Percentiles rank a stretch among this genome's conserved stretches.
These are phyloP conservation scores for Acronicta leporina DNA, from an alignment of 2,888 invertebrate genomes.

Conservation along the genomic window DNA sequence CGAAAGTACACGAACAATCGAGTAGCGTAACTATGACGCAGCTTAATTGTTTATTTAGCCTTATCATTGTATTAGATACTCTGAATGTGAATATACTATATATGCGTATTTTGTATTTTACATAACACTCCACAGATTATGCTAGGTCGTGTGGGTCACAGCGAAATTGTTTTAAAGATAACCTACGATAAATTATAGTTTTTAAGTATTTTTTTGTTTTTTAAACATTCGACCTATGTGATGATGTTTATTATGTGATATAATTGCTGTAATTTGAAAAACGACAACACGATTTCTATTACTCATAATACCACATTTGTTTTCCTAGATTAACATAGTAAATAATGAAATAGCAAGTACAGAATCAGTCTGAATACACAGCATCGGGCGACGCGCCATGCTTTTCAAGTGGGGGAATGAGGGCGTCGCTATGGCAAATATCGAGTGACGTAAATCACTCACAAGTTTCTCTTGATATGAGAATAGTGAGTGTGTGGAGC, in stretches of 20 bases:
- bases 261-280: no score
- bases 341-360: not conserved
- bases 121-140: slow-evolving; percentile 8
- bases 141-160: slow-evolving; percentile 14
- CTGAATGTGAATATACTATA: slow-evolving; percentile 2
- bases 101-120: slow-evolving; percentile 2
- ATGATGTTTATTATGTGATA: not conserved
- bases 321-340: no score
- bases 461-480: not conserved
- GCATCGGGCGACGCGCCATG: not conserved
- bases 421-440: slow-evolving; percentile 5
- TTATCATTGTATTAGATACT: slow-evolving; percentile 12
- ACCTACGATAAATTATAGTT: slow-evolving; percentile 6
- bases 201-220: slow-evolving; percentile 6
- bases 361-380: not conserved
- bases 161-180: slow-evolving; percentile 36
- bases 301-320: no score
- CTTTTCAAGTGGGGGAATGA: not conserved
- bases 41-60: slow-evolving; percentile 25
- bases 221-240: not conserved
- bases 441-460: slow-evolving; percentile 16
- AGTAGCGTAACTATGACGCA: slow-evolving; percentile 12
- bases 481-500: no score
- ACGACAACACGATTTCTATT: no score
- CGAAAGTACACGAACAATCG: no score